phyloP scores from a whole-genome alignment of 1,140 invertebrate species.

The Phocides pigmalion region DNA sequence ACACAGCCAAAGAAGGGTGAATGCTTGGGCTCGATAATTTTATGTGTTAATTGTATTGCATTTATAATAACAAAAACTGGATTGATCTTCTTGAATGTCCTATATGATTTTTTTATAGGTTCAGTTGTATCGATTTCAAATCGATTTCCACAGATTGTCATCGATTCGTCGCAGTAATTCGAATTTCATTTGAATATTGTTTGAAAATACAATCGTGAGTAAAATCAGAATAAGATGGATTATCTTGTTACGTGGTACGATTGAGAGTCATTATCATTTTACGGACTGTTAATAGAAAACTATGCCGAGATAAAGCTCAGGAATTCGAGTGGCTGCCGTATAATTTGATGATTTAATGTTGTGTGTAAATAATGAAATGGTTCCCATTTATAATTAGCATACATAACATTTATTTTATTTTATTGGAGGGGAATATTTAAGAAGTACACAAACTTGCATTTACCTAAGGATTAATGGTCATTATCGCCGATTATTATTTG shows the following conservation, averaged over 20 bases:
- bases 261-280: conserved; percentile 22
- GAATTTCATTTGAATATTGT: conserved; percentile 10
- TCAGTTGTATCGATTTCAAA: conserved; percentile 1
- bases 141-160: conserved; percentile 9
- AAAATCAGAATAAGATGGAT: background rate
- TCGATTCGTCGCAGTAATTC: conserved; percentile 1
- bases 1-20: conserved; percentile 63
- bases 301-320: conserved; percentile 14
- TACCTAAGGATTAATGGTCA: no score
- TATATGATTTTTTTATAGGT: background rate
- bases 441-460: no score
- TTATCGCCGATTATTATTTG: no score
- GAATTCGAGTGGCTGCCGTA: background rate
- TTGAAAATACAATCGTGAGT: background rate
- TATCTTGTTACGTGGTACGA: background rate
- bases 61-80: conserved; percentile 44
- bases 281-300: conserved; percentile 13
- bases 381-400: background rate
- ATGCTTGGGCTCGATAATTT: conserved; percentile 57
- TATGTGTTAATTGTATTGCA: conserved; percentile 52
- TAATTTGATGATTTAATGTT: conserved; percentile 11
- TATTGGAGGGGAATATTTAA: no score
- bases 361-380: background rate
- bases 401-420: background rate
- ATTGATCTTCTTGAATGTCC: conserved; percentile 36